Conservation (phyloP, 1,140 invertebrate species). For the Drosophila setifemur region DNA sequence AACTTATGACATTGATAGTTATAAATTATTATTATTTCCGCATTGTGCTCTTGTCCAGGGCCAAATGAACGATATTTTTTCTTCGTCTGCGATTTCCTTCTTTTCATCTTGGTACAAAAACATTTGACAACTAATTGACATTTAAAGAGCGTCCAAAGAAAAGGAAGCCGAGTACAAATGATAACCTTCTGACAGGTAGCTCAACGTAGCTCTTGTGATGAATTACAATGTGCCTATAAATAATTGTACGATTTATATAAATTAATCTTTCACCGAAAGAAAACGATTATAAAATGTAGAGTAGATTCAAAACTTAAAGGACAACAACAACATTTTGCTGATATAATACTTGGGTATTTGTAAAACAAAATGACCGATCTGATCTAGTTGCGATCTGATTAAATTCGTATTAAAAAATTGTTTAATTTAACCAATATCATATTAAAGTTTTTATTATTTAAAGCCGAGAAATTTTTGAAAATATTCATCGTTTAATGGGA, state of each 20-base stretch:
- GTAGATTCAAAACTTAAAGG: too few species aligned
- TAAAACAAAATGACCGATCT: too few species aligned
- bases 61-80: conserved; percentile 44
- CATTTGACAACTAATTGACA: conserved; percentile 78
- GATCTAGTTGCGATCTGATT: too few species aligned
- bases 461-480: too few species aligned
- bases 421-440: too few species aligned
- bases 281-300: too few species aligned
- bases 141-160: conserved; percentile 56
- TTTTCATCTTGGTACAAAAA: conserved; percentile 20
- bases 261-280: neutral
- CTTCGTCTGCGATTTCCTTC: neutral
- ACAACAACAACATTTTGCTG: too few species aligned
- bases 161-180: conserved; percentile 25
- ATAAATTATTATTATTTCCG: conserved; percentile 80
- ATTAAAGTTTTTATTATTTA: too few species aligned
- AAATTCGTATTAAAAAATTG: too few species aligned
- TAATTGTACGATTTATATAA: neutral
- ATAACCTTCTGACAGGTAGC: conserved; percentile 4
- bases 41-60: conserved; percentile 56
- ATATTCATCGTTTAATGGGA: too few species aligned
- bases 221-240: too few species aligned
- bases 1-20: conserved; percentile 81
- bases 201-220: conserved; percentile 22
- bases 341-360: too few species aligned